Evolutionary conservation across 2,888 invertebrate genomes (phyloP).

Genomic region (Leptinotarsa haldemani): DNA sequence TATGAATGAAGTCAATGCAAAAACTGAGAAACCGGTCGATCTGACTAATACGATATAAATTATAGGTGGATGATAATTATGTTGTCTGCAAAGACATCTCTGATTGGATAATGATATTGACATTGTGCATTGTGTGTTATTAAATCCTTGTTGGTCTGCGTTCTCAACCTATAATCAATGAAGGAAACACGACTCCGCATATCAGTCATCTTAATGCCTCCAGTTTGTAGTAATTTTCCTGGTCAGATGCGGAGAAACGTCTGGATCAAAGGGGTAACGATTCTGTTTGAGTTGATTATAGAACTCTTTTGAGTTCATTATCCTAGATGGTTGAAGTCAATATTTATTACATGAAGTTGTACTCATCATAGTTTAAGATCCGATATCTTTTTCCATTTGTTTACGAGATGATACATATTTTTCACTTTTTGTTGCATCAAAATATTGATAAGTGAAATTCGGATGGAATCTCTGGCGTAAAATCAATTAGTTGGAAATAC

Average conservation of each 20-base stretch:
- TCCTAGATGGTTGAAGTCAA: no score
- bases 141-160: slow-evolving; percentile 60
- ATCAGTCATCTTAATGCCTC: slow-evolving; percentile 55
- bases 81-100: slow-evolving; percentile 66
- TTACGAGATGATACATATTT: no score
- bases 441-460: no score
- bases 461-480: no score
- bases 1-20: background rate
- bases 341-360: no score
- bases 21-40: slow-evolving; percentile 21
- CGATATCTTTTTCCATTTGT: no score
- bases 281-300: background rate
- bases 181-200: slow-evolving; percentile 48
- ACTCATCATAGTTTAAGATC: no score
- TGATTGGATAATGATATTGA: slow-evolving; percentile 68
- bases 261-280: background rate
- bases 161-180: slow-evolving; percentile 61
- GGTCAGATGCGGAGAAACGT: slow-evolving; percentile 17
- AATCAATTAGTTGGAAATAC: no score
- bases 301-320: background rate
- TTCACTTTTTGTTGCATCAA: no score
- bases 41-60: slow-evolving; percentile 65
- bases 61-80: slow-evolving; percentile 63
- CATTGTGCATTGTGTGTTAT: slow-evolving; percentile 65
- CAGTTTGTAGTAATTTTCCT: slow-evolving; percentile 20